Evolutionary conservation across 2,888 invertebrate species (phyloP), one percentile per base, ranked within the genome.

Genomic region (Dasysyrphus tricinctus): DNA sequence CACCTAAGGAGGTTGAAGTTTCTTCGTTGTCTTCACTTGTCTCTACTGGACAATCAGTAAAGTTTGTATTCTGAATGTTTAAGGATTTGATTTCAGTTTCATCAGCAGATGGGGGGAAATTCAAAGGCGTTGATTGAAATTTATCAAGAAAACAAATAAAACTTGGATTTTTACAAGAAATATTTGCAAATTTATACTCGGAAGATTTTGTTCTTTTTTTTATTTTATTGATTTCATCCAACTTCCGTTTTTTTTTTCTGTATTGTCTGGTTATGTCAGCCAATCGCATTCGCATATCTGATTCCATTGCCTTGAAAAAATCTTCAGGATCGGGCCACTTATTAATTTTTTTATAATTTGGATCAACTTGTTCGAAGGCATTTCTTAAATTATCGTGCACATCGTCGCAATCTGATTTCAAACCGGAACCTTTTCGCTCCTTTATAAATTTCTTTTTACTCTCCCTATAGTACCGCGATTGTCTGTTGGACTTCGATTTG

Each of bases 241-340:
- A 93, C 91, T 97, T 97, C 39, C 95, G 95, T 90, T 97, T 96
- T 90, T 97, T 97, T 91, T 97, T 97, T 86, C 95, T 95, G 90
- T 97, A 96, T 90, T 96, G 95, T 34, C 96, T 94, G 90, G 97
- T 96, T 37, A 98, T 93, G 70, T 97, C 97, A 29, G 97, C 96
- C 83, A 98, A 91, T 78, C 95, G 94, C 92, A 96, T 95, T 51
- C 97, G 94, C 96, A 97, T 97, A 89, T 97, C 96, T 89, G 96
- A 93, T 91, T 97, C 97, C 92, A 96, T 95, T 1, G 96, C 95
- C 90, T 95, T 95, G 91, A 96, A 96, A 47, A 94, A 93, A 47
- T 94, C 94, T 70, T 94, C 93, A 8, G 94, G 93, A n/a, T 94
- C 93, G 11, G 94, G 94, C 89, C 93, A 93, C 75, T 93, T 90